Base-by-base conservation (phyloP, 2,113 vertebrate genomes). In the Sebastes fasciatus region DNA sequence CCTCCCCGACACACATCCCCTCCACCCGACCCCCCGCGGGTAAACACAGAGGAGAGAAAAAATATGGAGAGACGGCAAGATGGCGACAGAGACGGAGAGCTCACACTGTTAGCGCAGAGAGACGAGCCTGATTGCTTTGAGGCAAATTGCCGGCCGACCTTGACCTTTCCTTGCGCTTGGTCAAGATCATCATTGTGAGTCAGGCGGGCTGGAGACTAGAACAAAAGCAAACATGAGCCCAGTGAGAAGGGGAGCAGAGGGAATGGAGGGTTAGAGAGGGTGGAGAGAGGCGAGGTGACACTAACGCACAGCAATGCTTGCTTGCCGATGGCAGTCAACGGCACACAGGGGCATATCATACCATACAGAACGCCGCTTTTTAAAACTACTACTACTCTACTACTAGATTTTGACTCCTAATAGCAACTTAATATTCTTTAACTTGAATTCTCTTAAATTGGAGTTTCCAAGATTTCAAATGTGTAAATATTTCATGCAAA, bases 61-160 rank as follows among this genome's bases (percentile, higher is more conserved):
- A 68, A 77, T 62, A 81, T 63, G 26, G 83, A 74, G 75, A 62
- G 79, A 91, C 61, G 77, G 74, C 45, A 49, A 85, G 78, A 90
- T 51, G 83, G 82, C 48, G 63, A 88, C 83, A 86, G 68, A 77
- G 75, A 81, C 61, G 46, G 84, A 86, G 67, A 88, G 83, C 85
- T 71, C 73, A 52, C 74, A 69, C 84, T 83, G 82, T 91, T 81
- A 83, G 81, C 55, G 52, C 88, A 80, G 42, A 84, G 76, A 90
- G 82, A 84, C 77, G 68, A 77, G 83, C 82, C 91, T 92, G 92
- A 94, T 94, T 92, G 93, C 94, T 94, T 89, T 88, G 88, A 95
- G 92, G 90, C 91, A 92, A 94, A 94, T 94, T 94, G 86, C 81
- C 11, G 55, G 63, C 83, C 90, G 92, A 94, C 95, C 94, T 94